These are phyloP conservation scores for Philypnodon macrostomus DNA, from an alignment of 2,797 vertebrate species.

Conservation along the genomic window DNA sequence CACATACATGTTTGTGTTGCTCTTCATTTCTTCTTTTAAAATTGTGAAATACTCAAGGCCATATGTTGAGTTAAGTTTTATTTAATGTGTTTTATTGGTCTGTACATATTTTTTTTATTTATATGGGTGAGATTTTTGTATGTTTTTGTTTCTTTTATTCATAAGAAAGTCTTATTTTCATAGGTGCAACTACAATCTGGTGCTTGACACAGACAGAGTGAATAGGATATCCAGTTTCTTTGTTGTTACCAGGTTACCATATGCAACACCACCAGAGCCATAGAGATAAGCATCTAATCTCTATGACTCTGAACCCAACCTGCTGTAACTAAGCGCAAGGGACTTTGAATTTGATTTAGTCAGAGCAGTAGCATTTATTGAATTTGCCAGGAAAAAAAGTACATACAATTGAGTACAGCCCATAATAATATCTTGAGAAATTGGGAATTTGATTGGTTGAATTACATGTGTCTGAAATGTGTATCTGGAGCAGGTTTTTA, in stretches of 20 bases:
- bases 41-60: conserved; percentile 62
- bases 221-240: conserved; percentile 29
- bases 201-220: conserved; percentile 49
- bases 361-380: too few relatives aligned
- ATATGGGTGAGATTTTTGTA: conserved; percentile 70
- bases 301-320: too few relatives aligned
- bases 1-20: conserved; percentile 26
- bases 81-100: conserved; percentile 78
- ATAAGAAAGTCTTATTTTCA: conserved; percentile 58
- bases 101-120: conserved; percentile 82
- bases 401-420: neutral
- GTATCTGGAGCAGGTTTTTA: neutral
- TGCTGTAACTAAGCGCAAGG: too few relatives aligned
- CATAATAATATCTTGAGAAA: too few relatives aligned
- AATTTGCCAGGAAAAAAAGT: conserved; percentile 16
- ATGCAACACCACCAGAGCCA: too few relatives aligned
- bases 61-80: conserved; percentile 60
- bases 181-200: conserved; percentile 32
- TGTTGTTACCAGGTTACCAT: neutral
- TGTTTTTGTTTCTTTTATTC: conserved; percentile 21
- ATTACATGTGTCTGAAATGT: conserved; percentile 1
- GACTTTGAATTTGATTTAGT: too few relatives aligned
- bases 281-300: too few relatives aligned
- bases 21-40: conserved; percentile 29
- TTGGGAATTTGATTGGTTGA: too few relatives aligned